Evolutionary conservation across 2,797 vertebrate genomes (phyloP).

Genomic region (Ammospiza maritima): DNA sequence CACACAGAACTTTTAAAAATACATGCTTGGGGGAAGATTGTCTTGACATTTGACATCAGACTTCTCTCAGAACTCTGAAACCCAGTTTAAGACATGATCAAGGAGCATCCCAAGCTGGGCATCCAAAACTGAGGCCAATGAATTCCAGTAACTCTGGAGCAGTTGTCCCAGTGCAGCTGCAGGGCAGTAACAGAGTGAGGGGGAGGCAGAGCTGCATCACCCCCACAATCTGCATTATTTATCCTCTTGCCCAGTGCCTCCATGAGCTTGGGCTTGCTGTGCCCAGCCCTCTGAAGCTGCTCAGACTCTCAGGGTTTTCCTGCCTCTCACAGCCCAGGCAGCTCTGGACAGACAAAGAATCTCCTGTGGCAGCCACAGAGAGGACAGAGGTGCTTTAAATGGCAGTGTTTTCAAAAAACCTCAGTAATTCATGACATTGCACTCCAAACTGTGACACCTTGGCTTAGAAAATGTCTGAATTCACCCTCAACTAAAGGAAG

Average conservation of each 20-base stretch:
- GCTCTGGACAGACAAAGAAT: background rate
- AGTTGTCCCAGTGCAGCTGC: background rate
- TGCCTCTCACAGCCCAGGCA: background rate
- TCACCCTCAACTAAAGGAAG: background rate
- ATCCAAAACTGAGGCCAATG: background rate
- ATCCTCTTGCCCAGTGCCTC: background rate
- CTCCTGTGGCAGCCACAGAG: background rate
- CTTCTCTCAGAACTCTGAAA: background rate
- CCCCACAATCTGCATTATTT: accelerated
- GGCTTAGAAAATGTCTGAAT: background rate
- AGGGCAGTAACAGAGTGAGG: background rate
- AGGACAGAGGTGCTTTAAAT: background rate
- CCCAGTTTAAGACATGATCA: background rate
- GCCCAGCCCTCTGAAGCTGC: background rate
- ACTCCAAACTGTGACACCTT: background rate
- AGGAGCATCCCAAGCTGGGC: background rate
- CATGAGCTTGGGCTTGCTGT: background rate
- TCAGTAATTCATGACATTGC: background rate
- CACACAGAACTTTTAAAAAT: background rate
- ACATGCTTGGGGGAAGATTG: background rate
- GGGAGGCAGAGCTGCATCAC: background rate
- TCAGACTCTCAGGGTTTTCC: background rate
- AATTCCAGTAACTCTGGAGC: background rate
- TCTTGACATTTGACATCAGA: background rate
- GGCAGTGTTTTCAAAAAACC: background rate